These are phyloP conservation scores for Brachylomia viminalis DNA, from an alignment of 2,888 invertebrate species.

Conservation along the genomic window DNA sequence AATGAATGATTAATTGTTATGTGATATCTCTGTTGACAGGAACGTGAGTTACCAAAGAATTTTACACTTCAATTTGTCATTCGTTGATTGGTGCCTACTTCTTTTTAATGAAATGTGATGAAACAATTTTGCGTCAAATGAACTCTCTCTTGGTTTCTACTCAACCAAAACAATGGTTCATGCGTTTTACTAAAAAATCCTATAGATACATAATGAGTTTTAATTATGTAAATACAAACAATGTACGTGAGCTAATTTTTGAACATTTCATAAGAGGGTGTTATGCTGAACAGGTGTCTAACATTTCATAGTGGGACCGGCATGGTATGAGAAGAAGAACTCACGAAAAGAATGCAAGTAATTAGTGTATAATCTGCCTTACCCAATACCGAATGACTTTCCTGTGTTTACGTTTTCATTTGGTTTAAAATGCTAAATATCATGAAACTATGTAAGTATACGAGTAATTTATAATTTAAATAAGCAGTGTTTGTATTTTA, in stretches of 20 bases:
- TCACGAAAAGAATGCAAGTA: background rate
- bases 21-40: conserved; percentile 57
- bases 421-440: conserved; percentile 4
- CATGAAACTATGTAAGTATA: background rate
- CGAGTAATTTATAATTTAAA: background rate
- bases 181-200: conserved; percentile 49
- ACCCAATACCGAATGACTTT: background rate
- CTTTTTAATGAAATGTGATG: conserved; percentile 62
- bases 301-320: background rate
- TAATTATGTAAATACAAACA: background rate
- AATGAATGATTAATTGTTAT: conserved; percentile 56
- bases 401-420: conserved; percentile 15
- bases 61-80: conserved; percentile 64
- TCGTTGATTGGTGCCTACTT: conserved; percentile 59
- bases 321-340: background rate
- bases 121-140: conserved; percentile 56
- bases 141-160: conserved; percentile 71
- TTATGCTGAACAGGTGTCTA: background rate
- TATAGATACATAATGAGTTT: no score
- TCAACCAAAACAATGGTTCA: conserved; percentile 60
- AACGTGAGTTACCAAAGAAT: conserved; percentile 54
- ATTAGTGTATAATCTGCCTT: background rate
- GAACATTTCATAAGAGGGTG: background rate
- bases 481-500: background rate
- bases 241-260: background rate